phyloP scores from a whole-genome alignment of 2,797 vertebrate genomes.

The Galago senegalensis region DNA sequence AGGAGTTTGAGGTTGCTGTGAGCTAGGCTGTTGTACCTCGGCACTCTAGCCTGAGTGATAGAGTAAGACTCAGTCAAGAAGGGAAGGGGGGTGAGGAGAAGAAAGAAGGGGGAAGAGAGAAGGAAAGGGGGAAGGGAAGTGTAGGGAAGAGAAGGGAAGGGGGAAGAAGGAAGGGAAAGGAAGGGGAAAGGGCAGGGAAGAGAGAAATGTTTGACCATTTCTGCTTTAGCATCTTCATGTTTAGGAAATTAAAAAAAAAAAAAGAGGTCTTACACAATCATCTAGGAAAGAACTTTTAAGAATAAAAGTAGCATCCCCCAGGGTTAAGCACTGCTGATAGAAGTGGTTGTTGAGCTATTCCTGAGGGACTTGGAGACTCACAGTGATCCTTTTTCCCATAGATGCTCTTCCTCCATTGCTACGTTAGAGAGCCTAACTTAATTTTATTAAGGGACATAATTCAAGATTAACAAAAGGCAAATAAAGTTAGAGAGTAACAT shows the following conservation, averaged over 20 bases:
- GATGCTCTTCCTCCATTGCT: background rate
- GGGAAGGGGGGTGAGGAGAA: background rate
- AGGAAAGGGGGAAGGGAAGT: no score
- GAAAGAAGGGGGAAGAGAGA: background rate
- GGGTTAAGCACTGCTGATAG: background rate
- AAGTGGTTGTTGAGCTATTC: background rate
- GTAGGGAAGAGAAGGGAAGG: no score
- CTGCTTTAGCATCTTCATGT: background rate
- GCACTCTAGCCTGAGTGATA: no score
- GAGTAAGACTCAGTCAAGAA: no score
- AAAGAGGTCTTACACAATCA: background rate
- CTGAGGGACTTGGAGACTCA: background rate
- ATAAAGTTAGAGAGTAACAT: background rate
- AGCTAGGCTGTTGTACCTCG: no score
- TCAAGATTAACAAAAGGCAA: background rate
- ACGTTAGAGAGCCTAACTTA: background rate
- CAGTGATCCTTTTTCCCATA: background rate
- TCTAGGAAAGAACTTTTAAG: background rate
- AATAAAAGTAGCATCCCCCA: background rate
- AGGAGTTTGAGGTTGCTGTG: no score
- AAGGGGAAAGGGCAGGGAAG: no score
- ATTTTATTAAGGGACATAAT: background rate
- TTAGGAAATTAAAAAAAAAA: background rate
- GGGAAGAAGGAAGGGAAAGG: no score
- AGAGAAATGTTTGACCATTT: background rate